Percentiles rank a stretch among this genome's conserved stretches.
Conservation (phyloP, 2,113 vertebrate species). For the Chloropsis cyanopogon region DNA sequence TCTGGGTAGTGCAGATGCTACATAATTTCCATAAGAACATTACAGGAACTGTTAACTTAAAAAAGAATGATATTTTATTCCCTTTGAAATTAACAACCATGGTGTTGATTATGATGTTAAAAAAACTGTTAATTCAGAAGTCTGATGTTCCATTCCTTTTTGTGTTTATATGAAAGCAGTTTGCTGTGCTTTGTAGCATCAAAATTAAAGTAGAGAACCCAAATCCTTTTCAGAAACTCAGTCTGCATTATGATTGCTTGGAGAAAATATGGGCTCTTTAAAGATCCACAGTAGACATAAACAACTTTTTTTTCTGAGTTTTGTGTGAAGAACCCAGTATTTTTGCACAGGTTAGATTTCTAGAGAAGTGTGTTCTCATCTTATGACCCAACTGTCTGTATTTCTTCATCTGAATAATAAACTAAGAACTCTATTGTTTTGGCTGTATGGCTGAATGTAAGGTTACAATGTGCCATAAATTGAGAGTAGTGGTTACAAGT, state of each 20-base stretch:
- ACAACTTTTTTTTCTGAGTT: background rate
- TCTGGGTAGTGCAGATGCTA: background rate
- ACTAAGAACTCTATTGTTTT: background rate
- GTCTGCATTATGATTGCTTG: background rate
- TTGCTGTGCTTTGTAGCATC: background rate
- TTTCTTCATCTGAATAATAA: background rate
- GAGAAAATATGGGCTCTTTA: background rate
- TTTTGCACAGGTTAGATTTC: background rate
- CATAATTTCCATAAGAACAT: background rate
- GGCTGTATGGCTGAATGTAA: background rate
- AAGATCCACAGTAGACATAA: background rate
- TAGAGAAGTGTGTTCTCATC: background rate
- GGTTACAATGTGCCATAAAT: background rate
- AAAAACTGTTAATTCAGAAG: background rate
- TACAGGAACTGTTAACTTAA: background rate
- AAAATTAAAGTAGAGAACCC: background rate
- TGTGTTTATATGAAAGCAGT: background rate
- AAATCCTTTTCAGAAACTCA: background rate
- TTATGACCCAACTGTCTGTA: background rate
- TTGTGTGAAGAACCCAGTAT: background rate
- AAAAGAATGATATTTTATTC: background rate
- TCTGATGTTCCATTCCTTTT: background rate
- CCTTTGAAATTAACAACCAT: background rate
- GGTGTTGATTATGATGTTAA: background rate
- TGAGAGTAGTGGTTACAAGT: background rate